Percentiles rank a stretch among this genome's conserved stretches.
Conservation (phyloP, 1,140 invertebrate genomes). For the Sycobia sp. region DNA sequence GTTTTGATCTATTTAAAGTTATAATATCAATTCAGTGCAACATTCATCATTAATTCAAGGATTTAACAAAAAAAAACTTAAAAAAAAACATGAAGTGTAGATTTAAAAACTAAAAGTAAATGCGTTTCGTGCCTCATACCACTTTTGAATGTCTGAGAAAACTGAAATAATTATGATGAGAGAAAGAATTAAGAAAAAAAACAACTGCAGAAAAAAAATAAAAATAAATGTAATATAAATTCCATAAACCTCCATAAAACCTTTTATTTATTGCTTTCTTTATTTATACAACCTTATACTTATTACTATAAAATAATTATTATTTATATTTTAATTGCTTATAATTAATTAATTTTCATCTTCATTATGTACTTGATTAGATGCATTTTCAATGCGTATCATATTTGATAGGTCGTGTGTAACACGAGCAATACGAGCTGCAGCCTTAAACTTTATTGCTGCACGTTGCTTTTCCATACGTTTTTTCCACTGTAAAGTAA, state of each 20-base stretch:
- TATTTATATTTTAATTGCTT: background rate
- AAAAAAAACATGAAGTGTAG: slow-evolving; percentile 32
- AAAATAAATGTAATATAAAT: slow-evolving; percentile 62
- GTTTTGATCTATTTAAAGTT: slow-evolving; percentile 34
- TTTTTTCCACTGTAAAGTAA: slow-evolving; percentile 69
- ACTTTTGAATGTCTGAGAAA: slow-evolving; percentile 30
- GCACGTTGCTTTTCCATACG: slow-evolving; percentile 71
- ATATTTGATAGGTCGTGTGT: slow-evolving; percentile 52
- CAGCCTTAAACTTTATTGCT: slow-evolving; percentile 71
- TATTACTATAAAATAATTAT: background rate
- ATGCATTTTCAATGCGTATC: slow-evolving; percentile 38
- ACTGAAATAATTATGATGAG: slow-evolving; percentile 31
- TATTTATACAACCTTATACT: slow-evolving; percentile 27
- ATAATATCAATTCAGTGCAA: slow-evolving; percentile 14
- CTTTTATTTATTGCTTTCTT: slow-evolving; percentile 33
- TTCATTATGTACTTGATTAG: slow-evolving; percentile 34
- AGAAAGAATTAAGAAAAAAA: slow-evolving; percentile 37
- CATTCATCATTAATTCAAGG: slow-evolving; percentile 25
- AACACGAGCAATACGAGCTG: slow-evolving; percentile 63
- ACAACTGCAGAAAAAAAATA: slow-evolving; percentile 49
- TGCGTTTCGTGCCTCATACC: slow-evolving; percentile 30
- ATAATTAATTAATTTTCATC: slow-evolving; percentile 9
- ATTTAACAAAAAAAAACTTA: slow-evolving; percentile 16
- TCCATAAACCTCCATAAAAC: slow-evolving; percentile 47
- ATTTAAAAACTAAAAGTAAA: slow-evolving; percentile 34